phyloP scores from a whole-genome alignment of 2,113 vertebrate genomes.

The Sinocyclocheilus rhinocerous region DNA sequence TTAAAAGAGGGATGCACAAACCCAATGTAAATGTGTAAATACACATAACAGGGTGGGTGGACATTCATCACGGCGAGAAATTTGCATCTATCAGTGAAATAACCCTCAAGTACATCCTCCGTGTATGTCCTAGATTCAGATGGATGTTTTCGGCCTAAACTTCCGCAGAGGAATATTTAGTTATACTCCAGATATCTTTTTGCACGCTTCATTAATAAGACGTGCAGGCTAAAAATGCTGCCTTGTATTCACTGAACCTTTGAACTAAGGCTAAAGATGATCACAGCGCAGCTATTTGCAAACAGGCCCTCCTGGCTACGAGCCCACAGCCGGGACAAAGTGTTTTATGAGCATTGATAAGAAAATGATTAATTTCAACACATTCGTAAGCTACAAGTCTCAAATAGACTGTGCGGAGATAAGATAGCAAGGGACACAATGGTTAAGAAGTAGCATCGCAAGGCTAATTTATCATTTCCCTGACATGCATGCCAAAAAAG shows the following conservation, averaged over 20 bases:
- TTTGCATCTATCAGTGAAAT: slow-evolving; percentile 28
- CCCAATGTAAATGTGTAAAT: slow-evolving; percentile 61
- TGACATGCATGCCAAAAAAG: slow-evolving; percentile 47
- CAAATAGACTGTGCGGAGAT: slow-evolving; percentile 64
- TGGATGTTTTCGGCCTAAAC: neutral
- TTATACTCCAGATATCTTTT: slow-evolving; percentile 8
- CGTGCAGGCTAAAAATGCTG: neutral
- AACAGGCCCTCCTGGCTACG: slow-evolving; percentile 52
- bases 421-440: slow-evolving; percentile 67
- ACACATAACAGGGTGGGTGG: slow-evolving; percentile 50
- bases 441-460: slow-evolving; percentile 56
- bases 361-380: slow-evolving; percentile 73
- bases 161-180: neutral
- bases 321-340: slow-evolving; percentile 42
- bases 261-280: slow-evolving; percentile 45
- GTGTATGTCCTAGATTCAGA: neutral
- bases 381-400: slow-evolving; percentile 65
- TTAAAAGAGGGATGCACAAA: slow-evolving; percentile 20
- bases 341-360: slow-evolving; percentile 66
- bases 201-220: neutral
- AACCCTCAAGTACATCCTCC: neutral
- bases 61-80: slow-evolving; percentile 48
- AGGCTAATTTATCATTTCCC: slow-evolving; percentile 69
- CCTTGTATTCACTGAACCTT: slow-evolving; percentile 16
- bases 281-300: slow-evolving; percentile 11